These are phyloP conservation scores for Upupa epops DNA, from an alignment of 2,113 vertebrate genomes.

Conservation along the genomic window DNA sequence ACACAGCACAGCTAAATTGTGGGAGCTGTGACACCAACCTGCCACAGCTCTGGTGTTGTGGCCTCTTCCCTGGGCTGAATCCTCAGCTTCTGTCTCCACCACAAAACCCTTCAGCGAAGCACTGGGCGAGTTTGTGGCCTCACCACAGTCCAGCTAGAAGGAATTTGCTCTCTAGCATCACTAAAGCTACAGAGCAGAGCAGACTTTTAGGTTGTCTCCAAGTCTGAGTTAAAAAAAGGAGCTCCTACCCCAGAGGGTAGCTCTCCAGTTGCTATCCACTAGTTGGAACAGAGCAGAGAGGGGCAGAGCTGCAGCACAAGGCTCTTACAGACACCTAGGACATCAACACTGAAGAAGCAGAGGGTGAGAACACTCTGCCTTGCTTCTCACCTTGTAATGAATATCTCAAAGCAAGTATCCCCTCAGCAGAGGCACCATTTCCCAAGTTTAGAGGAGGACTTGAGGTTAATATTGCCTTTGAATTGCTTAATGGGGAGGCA, in stretches of 20 bases:
- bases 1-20: constrained; percentile 58
- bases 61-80: constrained; percentile 42
- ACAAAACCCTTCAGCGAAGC: background rate
- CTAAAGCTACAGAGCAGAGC: background rate
- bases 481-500: background rate
- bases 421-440: background rate
- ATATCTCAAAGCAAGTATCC: background rate
- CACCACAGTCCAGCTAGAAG: background rate
- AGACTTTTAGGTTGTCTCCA: background rate
- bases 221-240: background rate
- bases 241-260: background rate
- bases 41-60: constrained; percentile 24
- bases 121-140: background rate
- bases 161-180: background rate
- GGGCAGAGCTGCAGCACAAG: background rate
- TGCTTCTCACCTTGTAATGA: background rate
- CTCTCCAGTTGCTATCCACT: background rate
- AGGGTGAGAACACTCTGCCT: background rate
- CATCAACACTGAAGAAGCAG: background rate
- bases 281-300: background rate
- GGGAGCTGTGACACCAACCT: constrained; percentile 10
- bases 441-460: background rate
- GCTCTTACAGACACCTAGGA: background rate
- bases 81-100: background rate
- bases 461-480: background rate